Base-by-base conservation (phyloP, 2,888 invertebrate species). In the Pristionchus arcanus region DNA sequence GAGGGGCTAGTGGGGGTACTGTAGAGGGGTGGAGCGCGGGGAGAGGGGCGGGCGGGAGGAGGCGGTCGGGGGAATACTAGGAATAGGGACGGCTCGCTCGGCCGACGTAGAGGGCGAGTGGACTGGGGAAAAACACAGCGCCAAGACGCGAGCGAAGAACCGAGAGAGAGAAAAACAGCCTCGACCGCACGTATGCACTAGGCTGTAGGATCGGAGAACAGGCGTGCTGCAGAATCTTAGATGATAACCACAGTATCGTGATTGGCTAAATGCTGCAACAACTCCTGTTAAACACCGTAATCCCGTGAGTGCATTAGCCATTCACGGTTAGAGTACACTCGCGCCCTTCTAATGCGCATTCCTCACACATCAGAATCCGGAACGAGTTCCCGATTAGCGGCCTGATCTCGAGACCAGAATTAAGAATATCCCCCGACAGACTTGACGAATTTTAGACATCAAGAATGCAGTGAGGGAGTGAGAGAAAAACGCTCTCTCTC, bases 71-170 rank as follows among this genome's bases (percentile, higher is more conserved):
- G 37, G 37, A 31, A 74, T 74, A 74, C 74, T 74, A 9, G 74
- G 74, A 74, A 74, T 74, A 74, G 74, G 37, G 37, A 74, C 34
- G 37, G 5, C 37, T 28, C 15, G 31, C 28, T 28, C 15, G 16
- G 25, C 21, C 19, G 63, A 63, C n/a, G 0, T 34, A 74, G 74
- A 74, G 74, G 74, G 25, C 74, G 74, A 74, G 31, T 74, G 74
- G 74, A 74, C 74, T 34, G 34, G 74, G 21, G 74, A 74, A 74
- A 74, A 74, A 74, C 74, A n/a, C 31, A 74, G 21, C 37, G 74
- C 37, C 34, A 31, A 71, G 15, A 31, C 42, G 42, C 3, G 42
- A 49, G 42, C 42, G 42, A 9, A 49, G 21, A 59, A 59, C 59
- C 42, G 68, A 37, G 71, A 74, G 37, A 37, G 25, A 74, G 74